These are phyloP conservation scores for Sinella curviseta DNA, from an alignment of 1,140 invertebrate species.

Conservation along the genomic window DNA sequence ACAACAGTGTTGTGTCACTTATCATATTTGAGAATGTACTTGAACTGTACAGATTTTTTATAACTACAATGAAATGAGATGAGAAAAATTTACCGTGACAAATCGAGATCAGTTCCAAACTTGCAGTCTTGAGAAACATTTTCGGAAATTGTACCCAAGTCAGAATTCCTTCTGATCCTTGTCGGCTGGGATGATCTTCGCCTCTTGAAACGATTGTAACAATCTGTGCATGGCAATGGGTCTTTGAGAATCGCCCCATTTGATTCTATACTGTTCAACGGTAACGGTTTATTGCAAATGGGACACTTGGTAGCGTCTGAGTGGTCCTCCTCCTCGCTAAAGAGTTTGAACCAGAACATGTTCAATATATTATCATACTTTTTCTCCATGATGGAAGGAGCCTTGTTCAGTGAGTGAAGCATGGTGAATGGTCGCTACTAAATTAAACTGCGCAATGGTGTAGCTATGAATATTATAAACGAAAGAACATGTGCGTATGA, in stretches of 20 bases:
- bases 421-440: too few relatives aligned
- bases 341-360: constrained; percentile 23
- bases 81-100: constrained; percentile 2
- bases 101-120: constrained; percentile 26
- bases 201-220: constrained; percentile 26
- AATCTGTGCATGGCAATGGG: constrained; percentile 32
- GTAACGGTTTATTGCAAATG: constrained; percentile 33
- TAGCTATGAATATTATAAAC: too few relatives aligned
- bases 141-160: constrained; percentile 34
- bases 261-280: constrained; percentile 14
- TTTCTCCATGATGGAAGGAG: neutral
- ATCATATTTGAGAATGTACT: neutral
- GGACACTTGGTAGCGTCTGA: constrained; percentile 29
- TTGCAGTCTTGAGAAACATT: constrained; percentile 23
- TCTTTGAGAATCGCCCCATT: constrained; percentile 25
- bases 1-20: neutral
- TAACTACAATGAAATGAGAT: too few relatives aligned
- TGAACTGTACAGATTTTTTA: neutral
- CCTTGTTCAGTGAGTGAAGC: neutral
- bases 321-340: constrained; percentile 6
- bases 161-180: constrained; percentile 27
- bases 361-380: constrained; percentile 2
- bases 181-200: constrained; percentile 24
- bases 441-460: too few relatives aligned
- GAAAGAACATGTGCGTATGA: too few relatives aligned